Percentiles rank a stretch among this genome's conserved stretches.
Evolutionary conservation across 92 coral and sea anemone genomes (phyloP).

Genomic region (Palythoa grandiflora): DNA sequence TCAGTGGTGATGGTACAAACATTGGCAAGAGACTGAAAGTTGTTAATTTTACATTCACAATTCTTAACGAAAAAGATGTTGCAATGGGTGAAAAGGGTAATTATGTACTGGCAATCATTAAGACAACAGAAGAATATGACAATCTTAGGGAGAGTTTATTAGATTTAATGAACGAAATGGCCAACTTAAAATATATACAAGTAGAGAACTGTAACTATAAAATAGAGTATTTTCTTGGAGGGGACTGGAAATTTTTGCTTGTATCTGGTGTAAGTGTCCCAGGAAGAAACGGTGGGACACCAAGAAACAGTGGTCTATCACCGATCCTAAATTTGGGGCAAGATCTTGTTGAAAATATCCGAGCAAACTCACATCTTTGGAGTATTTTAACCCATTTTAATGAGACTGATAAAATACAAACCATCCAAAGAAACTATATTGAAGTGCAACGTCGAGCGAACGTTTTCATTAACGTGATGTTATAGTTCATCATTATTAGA

Average conservation of each 20-base stretch:
- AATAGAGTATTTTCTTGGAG: constrained; percentile 68
- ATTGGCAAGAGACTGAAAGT: constrained; percentile 37
- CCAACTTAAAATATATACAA: constrained; percentile 14
- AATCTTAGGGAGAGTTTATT: constrained; percentile 53
- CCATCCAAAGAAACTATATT: no score
- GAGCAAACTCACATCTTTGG: no score
- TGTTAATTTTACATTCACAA: background rate
- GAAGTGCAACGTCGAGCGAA: no score
- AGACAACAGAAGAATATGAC: constrained; percentile 52
- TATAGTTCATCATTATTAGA: no score
- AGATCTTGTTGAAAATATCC: no score
- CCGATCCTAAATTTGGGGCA: constrained; percentile 54
- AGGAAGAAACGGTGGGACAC: constrained; percentile 53
- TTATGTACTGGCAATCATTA: constrained; percentile 37
- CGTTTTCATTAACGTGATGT: no score
- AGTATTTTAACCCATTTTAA: no score
- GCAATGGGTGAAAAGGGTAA: constrained; percentile 56
- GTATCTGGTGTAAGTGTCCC: constrained; percentile 80
- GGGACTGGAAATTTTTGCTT: constrained; percentile 81
- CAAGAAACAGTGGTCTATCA: constrained; percentile 65
- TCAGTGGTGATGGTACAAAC: constrained; percentile 58
- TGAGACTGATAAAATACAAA: no score
- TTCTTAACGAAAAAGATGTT: constrained; percentile 9
- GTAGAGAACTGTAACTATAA: constrained; percentile 38
- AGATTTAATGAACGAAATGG: constrained; percentile 54